phyloP scores from a whole-genome alignment of 2,113 vertebrate genomes.

The Otis tarda region DNA sequence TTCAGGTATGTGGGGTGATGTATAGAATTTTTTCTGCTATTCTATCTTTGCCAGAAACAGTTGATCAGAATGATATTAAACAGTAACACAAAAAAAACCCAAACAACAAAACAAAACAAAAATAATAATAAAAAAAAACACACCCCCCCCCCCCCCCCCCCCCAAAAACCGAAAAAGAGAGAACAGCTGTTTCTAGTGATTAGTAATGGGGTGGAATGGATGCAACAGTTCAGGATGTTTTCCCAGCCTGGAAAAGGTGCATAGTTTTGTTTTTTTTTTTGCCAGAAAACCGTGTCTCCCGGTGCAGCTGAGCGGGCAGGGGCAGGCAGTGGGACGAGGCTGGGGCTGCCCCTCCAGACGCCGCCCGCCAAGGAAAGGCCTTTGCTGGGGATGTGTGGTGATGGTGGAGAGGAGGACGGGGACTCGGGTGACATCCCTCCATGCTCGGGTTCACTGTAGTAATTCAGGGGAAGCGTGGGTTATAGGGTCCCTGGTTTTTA shows the following conservation, averaged over 20 bases:
- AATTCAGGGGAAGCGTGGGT: rapidly evolving
- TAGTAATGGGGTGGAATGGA: neutral
- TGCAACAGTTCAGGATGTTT: neutral
- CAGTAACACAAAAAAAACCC: neutral
- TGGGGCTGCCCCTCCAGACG: neutral
- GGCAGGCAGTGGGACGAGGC: neutral
- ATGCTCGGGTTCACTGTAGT: neutral
- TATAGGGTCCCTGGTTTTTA: neutral
- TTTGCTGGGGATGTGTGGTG: neutral
- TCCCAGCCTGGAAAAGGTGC: neutral
- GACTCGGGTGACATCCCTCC: neutral
- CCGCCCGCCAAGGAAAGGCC: neutral
- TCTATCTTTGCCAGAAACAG: neutral
- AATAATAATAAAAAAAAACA: no score
- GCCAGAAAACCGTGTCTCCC: neutral
- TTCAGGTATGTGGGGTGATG: neutral
- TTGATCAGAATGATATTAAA: neutral
- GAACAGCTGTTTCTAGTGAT: slow-evolving; percentile 16
- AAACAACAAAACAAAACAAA: no score
- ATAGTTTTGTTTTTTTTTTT: neutral
- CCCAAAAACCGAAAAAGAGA: neutral
- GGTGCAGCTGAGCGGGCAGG: neutral
- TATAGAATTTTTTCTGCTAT: neutral
- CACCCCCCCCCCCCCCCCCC: no score
- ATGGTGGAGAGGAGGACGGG: neutral